Conservation (phyloP, 2,888 invertebrate species). For the Uropetala carovei region DNA sequence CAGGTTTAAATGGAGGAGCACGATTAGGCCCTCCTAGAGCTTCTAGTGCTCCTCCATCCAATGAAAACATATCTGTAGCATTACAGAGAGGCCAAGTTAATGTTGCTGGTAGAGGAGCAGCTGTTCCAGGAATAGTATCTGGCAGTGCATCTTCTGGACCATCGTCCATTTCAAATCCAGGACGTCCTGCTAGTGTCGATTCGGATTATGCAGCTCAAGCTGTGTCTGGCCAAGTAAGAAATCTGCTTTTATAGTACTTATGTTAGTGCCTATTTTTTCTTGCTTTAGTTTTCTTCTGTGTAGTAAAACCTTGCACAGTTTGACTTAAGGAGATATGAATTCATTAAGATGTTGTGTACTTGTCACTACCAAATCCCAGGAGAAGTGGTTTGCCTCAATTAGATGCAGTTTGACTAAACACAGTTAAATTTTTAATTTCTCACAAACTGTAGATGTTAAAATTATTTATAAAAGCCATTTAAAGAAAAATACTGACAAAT, state of each 20-base stretch:
- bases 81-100: conserved; percentile 70
- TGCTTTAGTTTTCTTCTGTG: background rate
- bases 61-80: conserved; percentile 70
- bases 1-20: conserved; percentile 22
- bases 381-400: too few species aligned
- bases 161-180: conserved; percentile 70
- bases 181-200: conserved; percentile 82
- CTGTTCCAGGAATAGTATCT: conserved; percentile 74
- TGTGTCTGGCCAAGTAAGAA: conserved; percentile 56
- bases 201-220: conserved; percentile 67
- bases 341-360: too few species aligned
- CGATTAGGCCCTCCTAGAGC: conserved; percentile 77
- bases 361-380: too few species aligned
- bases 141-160: conserved; percentile 21
- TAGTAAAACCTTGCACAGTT: too few species aligned
- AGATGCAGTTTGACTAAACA: too few species aligned
- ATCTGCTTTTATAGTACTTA: background rate
- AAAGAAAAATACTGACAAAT: too few species aligned
- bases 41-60: conserved; percentile 89
- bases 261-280: background rate
- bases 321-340: too few species aligned
- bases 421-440: too few species aligned
- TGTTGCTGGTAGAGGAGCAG: conserved; percentile 70
- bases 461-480: too few species aligned
- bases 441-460: too few species aligned